Conservation (phyloP, 2,113 vertebrate species). For the Labeo catla region DNA sequence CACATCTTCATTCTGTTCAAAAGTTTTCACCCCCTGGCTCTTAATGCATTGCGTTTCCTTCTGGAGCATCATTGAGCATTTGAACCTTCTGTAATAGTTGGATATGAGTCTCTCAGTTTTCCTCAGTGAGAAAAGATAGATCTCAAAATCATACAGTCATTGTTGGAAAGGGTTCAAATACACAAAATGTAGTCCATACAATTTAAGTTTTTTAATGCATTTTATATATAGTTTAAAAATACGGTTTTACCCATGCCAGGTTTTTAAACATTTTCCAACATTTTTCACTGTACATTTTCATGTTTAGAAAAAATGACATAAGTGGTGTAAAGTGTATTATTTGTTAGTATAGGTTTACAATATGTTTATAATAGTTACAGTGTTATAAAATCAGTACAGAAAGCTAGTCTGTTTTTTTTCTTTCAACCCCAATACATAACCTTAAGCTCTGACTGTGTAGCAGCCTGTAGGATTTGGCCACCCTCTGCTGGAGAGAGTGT, state of each 20-base stretch:
- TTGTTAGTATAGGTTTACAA: not conserved
- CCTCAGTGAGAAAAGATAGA: too few species aligned
- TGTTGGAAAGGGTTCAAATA: too few species aligned
- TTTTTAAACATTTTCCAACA: not conserved
- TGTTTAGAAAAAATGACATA: not conserved
- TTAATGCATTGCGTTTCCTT: too few species aligned
- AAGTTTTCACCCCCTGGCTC: too few species aligned
- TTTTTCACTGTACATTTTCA: too few species aligned
- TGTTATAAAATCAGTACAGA: not conserved
- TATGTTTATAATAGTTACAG: not conserved
- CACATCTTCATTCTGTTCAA: too few species aligned
- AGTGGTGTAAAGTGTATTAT: not conserved
- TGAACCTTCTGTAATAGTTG: too few species aligned
- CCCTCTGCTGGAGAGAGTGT: constrained; percentile 28
- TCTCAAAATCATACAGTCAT: too few species aligned
- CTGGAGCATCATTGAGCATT: too few species aligned
- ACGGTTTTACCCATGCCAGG: not conserved
- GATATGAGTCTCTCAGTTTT: too few species aligned
- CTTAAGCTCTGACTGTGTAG: not conserved
- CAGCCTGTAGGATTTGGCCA: not conserved
- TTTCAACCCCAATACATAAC: too few species aligned
- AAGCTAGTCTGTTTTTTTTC: not conserved
- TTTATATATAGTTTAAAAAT: not conserved
- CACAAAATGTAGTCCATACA: too few species aligned
- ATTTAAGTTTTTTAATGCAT: not conserved